phyloP scores from a whole-genome alignment of 2,113 vertebrate genomes.

The Corythornis cristatus region DNA sequence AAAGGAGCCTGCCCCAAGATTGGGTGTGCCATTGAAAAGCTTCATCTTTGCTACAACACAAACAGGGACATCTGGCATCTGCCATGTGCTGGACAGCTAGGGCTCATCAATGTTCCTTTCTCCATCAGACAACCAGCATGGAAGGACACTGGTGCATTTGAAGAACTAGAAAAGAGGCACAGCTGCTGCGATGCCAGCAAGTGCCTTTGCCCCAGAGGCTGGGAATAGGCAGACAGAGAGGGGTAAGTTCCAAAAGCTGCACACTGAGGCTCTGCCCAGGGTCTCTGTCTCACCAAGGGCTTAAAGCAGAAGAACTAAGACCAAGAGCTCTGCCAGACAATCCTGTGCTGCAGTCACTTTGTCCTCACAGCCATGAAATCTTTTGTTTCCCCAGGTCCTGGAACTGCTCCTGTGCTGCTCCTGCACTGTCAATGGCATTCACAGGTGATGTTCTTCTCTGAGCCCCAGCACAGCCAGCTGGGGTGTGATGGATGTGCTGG shows the following conservation, averaged over 20 bases:
- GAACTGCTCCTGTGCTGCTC: background rate
- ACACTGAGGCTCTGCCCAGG: background rate
- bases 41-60: background rate
- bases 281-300: background rate
- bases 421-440: background rate
- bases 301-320: background rate
- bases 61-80: fast-evolving
- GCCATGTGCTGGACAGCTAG: background rate
- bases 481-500: background rate
- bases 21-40: background rate
- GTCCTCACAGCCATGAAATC: too few relatives aligned
- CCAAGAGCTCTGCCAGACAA: background rate
- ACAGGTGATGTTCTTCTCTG: background rate
- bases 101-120: background rate
- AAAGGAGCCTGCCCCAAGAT: background rate
- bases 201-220: background rate
- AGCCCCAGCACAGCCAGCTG: fast-evolving
- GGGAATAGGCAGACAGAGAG: background rate
- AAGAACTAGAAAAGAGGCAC: fast-evolving
- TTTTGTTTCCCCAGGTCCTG: background rate
- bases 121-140: fast-evolving
- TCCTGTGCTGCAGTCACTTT: too few relatives aligned
- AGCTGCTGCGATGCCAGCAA: background rate
- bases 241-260: too few relatives aligned
- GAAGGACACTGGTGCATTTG: fast-evolving